Evolutionary conservation across 2,113 vertebrate genomes (phyloP).

Genomic region (Cavia aperea): DNA sequence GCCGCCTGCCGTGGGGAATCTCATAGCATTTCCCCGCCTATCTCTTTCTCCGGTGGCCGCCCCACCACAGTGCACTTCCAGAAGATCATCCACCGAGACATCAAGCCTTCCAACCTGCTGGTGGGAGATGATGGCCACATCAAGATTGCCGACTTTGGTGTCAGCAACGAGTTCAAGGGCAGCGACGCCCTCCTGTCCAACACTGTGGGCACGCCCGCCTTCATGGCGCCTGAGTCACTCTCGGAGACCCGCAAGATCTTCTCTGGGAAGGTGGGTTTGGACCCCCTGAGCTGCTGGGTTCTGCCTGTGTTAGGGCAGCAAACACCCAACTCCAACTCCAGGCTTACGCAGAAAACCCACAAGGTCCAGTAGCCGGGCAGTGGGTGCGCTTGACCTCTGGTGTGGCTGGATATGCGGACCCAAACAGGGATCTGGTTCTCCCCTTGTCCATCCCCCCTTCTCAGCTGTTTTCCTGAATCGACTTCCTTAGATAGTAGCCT

Average conservation of each 20-base stretch:
- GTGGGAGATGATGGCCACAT: slow-evolving; percentile 94
- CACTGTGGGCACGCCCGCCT: slow-evolving; percentile 95
- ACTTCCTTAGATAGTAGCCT: background rate
- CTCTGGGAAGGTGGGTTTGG: slow-evolving; percentile 89
- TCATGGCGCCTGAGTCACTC: slow-evolving; percentile 94
- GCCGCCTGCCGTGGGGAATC: fast-evolving
- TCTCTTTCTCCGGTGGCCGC: background rate
- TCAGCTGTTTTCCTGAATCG: background rate
- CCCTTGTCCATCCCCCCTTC: background rate
- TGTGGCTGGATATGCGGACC: background rate
- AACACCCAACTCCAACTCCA: background rate
- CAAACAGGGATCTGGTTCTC: background rate
- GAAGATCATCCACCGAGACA: slow-evolving; percentile 96
- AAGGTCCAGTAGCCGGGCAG: background rate
- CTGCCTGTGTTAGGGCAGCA: background rate
- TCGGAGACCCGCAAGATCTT: slow-evolving; percentile 96
- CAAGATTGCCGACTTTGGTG: slow-evolving; percentile 96
- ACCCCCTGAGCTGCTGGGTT: background rate
- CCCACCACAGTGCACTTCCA: slow-evolving; percentile 91
- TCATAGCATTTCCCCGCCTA: background rate
- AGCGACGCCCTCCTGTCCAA: slow-evolving; percentile 92
- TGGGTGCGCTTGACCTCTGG: fast-evolving
- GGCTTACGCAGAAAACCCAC: background rate
- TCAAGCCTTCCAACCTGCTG: slow-evolving; percentile 96
- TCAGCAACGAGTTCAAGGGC: slow-evolving; percentile 98